Percentiles rank a stretch among this genome's conserved stretches.
phyloP scores from a whole-genome alignment of 2,797 vertebrate genomes.

The Chaetophractus vellerosus region DNA sequence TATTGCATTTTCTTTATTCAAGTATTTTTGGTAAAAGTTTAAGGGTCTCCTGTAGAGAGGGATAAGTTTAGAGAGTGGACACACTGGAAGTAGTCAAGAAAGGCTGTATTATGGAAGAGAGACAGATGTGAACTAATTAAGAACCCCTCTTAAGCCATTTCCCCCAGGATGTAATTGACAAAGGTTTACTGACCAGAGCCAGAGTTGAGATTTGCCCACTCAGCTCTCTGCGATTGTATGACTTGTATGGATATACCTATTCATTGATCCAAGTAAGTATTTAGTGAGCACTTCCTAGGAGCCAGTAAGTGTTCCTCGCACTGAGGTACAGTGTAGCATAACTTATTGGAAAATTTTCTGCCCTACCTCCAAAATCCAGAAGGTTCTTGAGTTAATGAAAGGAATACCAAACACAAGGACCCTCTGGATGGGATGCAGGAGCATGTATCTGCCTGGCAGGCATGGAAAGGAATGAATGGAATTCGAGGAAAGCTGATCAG shows the following conservation, averaged over 20 bases:
- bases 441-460: not conserved
- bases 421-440: not conserved
- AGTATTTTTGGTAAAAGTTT: not conserved
- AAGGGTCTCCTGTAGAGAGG: not conserved
- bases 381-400: conserved; percentile 30
- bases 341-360: not conserved
- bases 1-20: not conserved
- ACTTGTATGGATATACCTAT: not conserved
- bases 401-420: not conserved
- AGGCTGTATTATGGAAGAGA: not conserved
- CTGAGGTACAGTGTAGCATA: not conserved
- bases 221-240: not conserved
- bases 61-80: not conserved
- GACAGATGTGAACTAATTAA: not conserved
- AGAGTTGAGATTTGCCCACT: not conserved
- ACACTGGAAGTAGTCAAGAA: not conserved
- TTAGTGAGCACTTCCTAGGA: not conserved
- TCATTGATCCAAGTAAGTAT: not conserved
- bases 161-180: not conserved
- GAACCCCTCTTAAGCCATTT: not conserved
- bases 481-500: not conserved
- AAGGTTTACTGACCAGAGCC: not conserved
- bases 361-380: not conserved
- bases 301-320: not conserved
- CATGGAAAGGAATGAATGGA: not conserved